Base-by-base conservation (phyloP, 2,888 invertebrate genomes). In the Thera obeliscata region DNA sequence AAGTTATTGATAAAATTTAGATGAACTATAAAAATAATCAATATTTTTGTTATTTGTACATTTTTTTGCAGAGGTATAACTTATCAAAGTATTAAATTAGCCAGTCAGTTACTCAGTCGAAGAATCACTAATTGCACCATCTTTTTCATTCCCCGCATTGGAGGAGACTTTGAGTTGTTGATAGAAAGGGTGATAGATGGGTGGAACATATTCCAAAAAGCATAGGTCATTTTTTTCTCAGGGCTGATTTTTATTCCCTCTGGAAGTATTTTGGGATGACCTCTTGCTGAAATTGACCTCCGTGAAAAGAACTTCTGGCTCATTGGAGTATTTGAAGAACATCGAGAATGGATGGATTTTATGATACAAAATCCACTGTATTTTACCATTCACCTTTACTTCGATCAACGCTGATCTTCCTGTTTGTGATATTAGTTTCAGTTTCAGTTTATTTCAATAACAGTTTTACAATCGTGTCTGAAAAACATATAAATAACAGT, bases 271-370 rank as follows among this genome's bases (percentile, higher is more conserved):
- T 64, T 62, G 56, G 57, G 57, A 57, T 57, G 57, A 57, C 66
- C 72, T 72, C 64, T 73, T 73, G 64, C 61, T 70, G 59, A 72
- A 70, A 66, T 72, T 62, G 35, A 69, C 73, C 36, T 64, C 64
- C 50, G 49, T 50, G 38, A 72, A 73, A 67, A 74, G 64, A 67
- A 70, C 65, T 54, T 74, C 71, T 71, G 58, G 66, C 9, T 72
- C 54, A 54, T 71, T 71, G 58, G 71, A 73, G 64, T 70, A 73
- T 70, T 74, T 69, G 33, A 66, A 72, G 58, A 64, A 71, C 50
- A 69, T 67, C 52, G 61, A 61, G 52, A 70, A 67, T 69, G 67
- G 67, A 66, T 73, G 71, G 46, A 52, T 62, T 69, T 68, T 67
- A 61, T 72, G 54, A 54, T 9, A 48, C 48, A 48, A 11, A 48